phyloP scores from a whole-genome alignment of 2,888 invertebrate genomes.

The Apamea monoglypha region DNA sequence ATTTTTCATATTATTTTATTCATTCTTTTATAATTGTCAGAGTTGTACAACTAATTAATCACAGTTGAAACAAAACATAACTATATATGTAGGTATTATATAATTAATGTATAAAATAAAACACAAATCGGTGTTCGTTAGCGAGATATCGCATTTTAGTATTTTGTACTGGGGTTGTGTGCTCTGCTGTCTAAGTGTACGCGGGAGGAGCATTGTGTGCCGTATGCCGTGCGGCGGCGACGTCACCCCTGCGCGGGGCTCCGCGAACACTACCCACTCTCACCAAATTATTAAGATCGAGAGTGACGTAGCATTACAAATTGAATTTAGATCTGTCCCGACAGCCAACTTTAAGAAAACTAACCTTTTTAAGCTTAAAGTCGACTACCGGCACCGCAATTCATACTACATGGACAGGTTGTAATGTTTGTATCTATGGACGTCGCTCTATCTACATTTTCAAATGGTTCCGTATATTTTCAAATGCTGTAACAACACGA shows the following conservation, averaged over 20 bases:
- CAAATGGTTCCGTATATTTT: slow-evolving; percentile 7
- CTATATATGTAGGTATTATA: slow-evolving; percentile 78
- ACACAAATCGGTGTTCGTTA: slow-evolving; percentile 74
- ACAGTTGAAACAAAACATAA: slow-evolving; percentile 91
- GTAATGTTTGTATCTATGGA: slow-evolving; percentile 34
- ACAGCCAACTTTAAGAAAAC: slow-evolving; percentile 14
- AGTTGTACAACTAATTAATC: slow-evolving; percentile 91
- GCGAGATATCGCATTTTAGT: slow-evolving; percentile 61
- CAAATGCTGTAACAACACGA: slow-evolving; percentile 35
- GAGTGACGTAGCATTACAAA: slow-evolving; percentile 37
- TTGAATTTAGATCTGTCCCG: slow-evolving; percentile 27
- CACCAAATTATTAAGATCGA: slow-evolving; percentile 1
- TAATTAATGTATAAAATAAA: slow-evolving; percentile 85
- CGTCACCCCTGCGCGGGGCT: slow-evolving; percentile 11
- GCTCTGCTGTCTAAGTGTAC: slow-evolving; percentile 82
- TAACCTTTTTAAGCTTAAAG: slow-evolving; percentile 1
- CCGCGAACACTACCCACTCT: slow-evolving; percentile 19
- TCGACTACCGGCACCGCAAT: slow-evolving; percentile 20
- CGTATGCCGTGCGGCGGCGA: not conserved
- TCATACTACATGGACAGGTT: slow-evolving; percentile 24
- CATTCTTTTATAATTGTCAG: slow-evolving; percentile 90
- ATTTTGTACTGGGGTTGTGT: slow-evolving; percentile 86
- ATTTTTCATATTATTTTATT: slow-evolving; percentile 87
- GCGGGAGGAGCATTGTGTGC: slow-evolving; percentile 39
- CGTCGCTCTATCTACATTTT: slow-evolving; percentile 34